Evolutionary conservation across 2,888 invertebrate species (phyloP).

Genomic region (Eupithecia inturbata): DNA sequence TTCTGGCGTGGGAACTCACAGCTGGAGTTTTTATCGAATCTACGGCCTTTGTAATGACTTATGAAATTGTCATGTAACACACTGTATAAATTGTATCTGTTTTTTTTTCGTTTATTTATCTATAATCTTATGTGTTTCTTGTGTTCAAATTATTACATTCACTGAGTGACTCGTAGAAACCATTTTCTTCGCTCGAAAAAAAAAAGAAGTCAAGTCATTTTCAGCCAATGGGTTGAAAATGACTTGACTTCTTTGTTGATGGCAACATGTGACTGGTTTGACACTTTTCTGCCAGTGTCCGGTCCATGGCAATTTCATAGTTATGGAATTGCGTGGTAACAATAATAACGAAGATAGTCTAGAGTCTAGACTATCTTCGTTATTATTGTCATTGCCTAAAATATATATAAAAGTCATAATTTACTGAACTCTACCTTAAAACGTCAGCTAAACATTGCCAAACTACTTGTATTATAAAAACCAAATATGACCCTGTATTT

Average conservation of each 20-base stretch:
- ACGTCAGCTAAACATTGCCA: background rate
- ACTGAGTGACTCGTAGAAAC: background rate
- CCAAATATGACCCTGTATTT: background rate
- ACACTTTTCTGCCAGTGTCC: too few species aligned
- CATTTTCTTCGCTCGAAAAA: background rate
- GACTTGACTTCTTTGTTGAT: too few species aligned
- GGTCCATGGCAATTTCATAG: too few species aligned
- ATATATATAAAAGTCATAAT: background rate
- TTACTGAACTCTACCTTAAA: slow-evolving; percentile 1
- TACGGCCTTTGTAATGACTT: slow-evolving; percentile 19
- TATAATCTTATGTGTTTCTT: too few species aligned
- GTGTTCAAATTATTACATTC: background rate
- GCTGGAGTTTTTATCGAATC: slow-evolving; percentile 29
- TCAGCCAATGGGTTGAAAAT: background rate
- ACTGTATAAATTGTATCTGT: too few species aligned
- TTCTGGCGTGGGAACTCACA: slow-evolving; percentile 19
- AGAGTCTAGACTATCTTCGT: too few species aligned
- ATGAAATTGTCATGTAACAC: background rate
- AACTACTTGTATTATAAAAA: background rate
- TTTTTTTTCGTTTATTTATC: too few species aligned
- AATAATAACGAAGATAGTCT: too few species aligned
- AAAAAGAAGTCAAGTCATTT: too few species aligned
- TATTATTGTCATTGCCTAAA: too few species aligned
- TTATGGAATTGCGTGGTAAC: too few species aligned
- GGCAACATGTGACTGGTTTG: too few species aligned